Evolutionary conservation across 92 coral and sea anemone species (phyloP).

Genomic region (Epizoanthus stellaris): DNA sequence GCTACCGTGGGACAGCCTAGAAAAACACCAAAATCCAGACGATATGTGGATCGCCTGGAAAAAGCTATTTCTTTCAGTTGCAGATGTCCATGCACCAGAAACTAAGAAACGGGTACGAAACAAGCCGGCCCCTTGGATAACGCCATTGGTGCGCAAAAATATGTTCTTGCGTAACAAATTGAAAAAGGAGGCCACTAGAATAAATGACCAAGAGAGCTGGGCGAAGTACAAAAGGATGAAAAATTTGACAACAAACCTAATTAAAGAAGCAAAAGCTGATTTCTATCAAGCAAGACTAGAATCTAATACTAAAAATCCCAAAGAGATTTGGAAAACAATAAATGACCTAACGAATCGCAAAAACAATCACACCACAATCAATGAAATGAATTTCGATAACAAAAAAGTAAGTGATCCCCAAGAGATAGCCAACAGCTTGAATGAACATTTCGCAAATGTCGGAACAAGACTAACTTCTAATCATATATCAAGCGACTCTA

Average conservation of each 20-base stretch:
- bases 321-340: conserved; percentile 31
- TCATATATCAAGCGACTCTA: no score
- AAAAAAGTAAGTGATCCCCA: conserved; percentile 26
- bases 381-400: conserved; percentile 6
- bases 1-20: conserved; percentile 12
- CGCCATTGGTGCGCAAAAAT: conserved; percentile 22
- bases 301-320: conserved; percentile 15
- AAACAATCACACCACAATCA: conserved; percentile 13
- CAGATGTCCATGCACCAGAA: conserved; percentile 39
- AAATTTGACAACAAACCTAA: conserved; percentile 21
- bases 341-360: conserved; percentile 14
- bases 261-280: conserved; percentile 11
- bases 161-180: conserved; percentile 31
- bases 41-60: conserved; percentile 42
- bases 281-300: conserved; percentile 24
- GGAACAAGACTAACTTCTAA: no score
- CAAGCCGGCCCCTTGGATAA: conserved; percentile 32
- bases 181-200: conserved; percentile 20
- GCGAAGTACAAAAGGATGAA: neutral
- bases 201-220: conserved; percentile 17
- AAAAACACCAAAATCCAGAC: neutral
- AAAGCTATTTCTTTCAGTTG: conserved; percentile 23
- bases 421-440: conserved; percentile 22
- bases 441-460: neutral
- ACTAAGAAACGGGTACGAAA: conserved; percentile 18